A percentile compares a stretch with the other conserved stretches of the same genome.
Evolutionary conservation across 2,113 vertebrate species (phyloP).

Genomic region (Hiodon alosoides): DNA sequence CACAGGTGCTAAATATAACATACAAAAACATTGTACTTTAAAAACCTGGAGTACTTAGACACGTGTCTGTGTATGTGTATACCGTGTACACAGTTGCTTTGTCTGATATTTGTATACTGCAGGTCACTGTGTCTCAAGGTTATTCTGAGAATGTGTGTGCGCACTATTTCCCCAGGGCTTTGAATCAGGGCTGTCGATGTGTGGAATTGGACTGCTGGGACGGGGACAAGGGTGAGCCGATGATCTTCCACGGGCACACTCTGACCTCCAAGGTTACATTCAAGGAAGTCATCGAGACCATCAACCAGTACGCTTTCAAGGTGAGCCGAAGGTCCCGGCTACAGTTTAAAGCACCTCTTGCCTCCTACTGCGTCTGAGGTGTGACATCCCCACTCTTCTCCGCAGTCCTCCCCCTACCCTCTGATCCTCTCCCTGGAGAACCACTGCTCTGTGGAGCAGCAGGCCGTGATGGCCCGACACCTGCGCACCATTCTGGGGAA

Average conservation of each 20-base stretch:
- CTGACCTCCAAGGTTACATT: constrained; percentile 93
- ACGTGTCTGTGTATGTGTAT: no score
- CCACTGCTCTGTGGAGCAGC: constrained; percentile 91
- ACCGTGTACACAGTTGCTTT: no score
- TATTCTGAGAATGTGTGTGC: constrained; percentile 4
- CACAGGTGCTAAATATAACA: no score
- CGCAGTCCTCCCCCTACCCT: constrained; percentile 79
- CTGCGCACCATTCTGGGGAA: constrained; percentile 79
- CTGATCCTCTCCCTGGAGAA: constrained; percentile 93
- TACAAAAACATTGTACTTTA: no score
- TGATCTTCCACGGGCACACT: constrained; percentile 88
- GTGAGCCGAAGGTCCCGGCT: constrained; percentile 39
- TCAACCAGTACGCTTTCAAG: constrained; percentile 81
- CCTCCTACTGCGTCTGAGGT: not conserved
- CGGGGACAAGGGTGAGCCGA: constrained; percentile 79
- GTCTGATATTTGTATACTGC: no score
- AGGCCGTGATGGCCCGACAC: constrained; percentile 81
- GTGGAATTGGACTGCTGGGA: constrained; percentile 98
- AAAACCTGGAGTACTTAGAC: no score
- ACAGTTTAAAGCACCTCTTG: not conserved
- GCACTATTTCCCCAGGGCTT: constrained; percentile 62
- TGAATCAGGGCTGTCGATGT: constrained; percentile 87
- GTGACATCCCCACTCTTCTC: not conserved
- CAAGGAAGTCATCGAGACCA: constrained; percentile 81
- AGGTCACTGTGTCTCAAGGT: not conserved